A percentile compares a stretch with the other conserved stretches of the same genome.
These are phyloP conservation scores for Grapholita molesta DNA, from an alignment of 1,140 invertebrate species.

Conservation along the genomic window DNA sequence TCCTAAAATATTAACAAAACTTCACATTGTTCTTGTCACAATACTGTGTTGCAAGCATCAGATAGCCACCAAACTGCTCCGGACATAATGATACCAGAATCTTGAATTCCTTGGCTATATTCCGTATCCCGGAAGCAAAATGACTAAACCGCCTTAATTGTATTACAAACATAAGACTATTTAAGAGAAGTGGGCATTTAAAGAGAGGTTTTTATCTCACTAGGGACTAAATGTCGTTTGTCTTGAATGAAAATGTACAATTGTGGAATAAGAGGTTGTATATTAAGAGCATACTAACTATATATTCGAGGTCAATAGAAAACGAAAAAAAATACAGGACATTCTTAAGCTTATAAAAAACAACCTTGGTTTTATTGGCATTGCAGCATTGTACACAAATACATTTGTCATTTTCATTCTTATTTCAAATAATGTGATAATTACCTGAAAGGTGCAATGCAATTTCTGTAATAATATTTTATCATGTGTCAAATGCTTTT, in stretches of 20 bases:
- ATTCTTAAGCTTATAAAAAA: no score
- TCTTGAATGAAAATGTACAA: neutral
- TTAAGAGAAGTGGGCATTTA: neutral
- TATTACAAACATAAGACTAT: neutral
- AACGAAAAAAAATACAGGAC: no score
- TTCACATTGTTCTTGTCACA: neutral
- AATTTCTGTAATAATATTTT: no score
- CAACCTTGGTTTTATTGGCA: no score
- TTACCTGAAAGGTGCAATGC: no score
- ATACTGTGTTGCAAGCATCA: neutral
- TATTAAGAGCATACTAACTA: no score
- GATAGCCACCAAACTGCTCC: neutral
- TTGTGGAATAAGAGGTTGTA: no score
- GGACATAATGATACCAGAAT: neutral
- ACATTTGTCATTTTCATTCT: no score
- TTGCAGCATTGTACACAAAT: no score
- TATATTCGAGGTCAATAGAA: no score
- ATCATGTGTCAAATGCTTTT: no score
- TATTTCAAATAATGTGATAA: no score
- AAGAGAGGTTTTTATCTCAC: neutral
- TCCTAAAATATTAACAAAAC: neutral
- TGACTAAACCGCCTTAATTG: neutral
- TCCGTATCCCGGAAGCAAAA: neutral
- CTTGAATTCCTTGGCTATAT: neutral
- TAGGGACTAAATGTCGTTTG: neutral